phyloP scores from a whole-genome alignment of 35 echinoderm and acorn worm genomes.

The Acanthaster planci region DNA sequence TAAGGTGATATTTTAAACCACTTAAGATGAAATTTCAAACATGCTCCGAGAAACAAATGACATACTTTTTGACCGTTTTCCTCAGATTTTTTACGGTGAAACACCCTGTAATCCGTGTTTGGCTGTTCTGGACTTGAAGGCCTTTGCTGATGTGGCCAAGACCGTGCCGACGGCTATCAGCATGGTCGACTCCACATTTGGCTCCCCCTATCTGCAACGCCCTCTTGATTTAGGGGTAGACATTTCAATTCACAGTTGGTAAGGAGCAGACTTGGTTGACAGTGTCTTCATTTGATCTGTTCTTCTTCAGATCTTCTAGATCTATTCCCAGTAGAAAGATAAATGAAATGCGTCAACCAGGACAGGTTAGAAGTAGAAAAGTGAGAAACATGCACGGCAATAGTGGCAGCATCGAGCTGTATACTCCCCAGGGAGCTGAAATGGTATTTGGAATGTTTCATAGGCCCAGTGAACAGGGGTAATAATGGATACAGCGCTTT shows the following conservation, averaged over 20 bases:
- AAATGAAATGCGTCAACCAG: not conserved
- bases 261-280: conserved; percentile 8
- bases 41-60: not conserved
- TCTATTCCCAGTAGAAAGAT: not conserved
- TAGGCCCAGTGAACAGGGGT: no score
- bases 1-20: no score
- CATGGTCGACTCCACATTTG: conserved; percentile 84
- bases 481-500: no score
- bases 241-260: conserved; percentile 84
- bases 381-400: no score
- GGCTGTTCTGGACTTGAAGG: conserved; percentile 60
- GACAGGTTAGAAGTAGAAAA: no score
- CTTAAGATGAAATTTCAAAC: no score
- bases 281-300: not conserved
- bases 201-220: conserved; percentile 67
- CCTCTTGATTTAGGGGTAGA: conserved; percentile 77
- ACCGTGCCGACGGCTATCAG: conserved; percentile 48
- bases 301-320: not conserved
- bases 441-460: no score
- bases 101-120: conserved; percentile 79
- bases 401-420: no score
- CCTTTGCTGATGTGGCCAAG: conserved; percentile 66
- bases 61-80: not conserved
- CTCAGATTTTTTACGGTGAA: conserved; percentile 71
- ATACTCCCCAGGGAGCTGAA: no score